Evolutionary conservation across 2,113 vertebrate species (phyloP).

Genomic region (Pantherophis guttatus): DNA sequence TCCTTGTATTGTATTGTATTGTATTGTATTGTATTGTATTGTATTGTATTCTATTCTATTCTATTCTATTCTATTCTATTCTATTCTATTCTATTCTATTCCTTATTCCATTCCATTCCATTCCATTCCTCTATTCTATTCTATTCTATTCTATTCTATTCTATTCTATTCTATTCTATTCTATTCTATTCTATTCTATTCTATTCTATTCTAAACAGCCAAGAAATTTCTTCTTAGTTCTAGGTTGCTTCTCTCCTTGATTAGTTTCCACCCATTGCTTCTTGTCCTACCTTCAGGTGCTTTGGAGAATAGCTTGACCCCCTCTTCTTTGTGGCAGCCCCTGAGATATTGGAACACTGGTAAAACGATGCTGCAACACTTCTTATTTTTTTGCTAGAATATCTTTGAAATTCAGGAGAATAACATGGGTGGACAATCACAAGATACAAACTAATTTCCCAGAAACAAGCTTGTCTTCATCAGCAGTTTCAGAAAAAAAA

Average conservation of each 20-base stretch:
- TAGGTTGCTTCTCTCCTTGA: background rate
- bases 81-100: no score
- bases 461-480: background rate
- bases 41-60: no score
- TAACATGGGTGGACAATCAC: background rate
- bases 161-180: no score
- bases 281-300: background rate
- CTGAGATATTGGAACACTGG: background rate
- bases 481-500: background rate
- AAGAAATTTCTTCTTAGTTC: background rate
- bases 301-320: background rate
- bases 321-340: background rate
- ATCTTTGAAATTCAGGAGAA: background rate
- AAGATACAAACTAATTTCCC: background rate
- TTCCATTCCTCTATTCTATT: no score
- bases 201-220: background rate
- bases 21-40: fast-evolving
- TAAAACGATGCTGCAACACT: background rate
- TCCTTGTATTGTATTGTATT: no score
- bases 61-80: no score
- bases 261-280: background rate
- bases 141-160: no score
- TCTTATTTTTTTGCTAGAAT: background rate
- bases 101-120: no score
- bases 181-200: no score